Conservation (phyloP, 2,113 vertebrate genomes). For the Sporophila hypoxantha region DNA sequence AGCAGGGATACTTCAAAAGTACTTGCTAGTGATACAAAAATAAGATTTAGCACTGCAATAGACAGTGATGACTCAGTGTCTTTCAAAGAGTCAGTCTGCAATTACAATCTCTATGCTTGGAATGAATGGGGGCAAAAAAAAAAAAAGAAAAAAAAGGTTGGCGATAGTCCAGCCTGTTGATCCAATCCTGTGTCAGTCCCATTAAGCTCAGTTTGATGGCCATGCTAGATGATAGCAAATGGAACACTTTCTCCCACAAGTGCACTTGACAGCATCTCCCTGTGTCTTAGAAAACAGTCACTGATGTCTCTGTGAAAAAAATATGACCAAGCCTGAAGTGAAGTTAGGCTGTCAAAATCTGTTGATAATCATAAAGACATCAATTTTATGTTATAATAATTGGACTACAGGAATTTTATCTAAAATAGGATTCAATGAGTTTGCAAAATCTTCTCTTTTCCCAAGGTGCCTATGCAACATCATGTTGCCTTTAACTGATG, state of each 20-base stretch:
- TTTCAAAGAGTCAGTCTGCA: slow-evolving; percentile 4
- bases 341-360: not conserved
- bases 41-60: not conserved
- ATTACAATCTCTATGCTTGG: not conserved
- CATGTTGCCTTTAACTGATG: not conserved
- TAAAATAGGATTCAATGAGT: not conserved
- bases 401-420: not conserved
- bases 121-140: slow-evolving; percentile 16
- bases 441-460: not conserved
- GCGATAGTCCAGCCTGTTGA: not conserved
- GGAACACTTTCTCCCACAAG: not conserved
- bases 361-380: not conserved
- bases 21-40: not conserved
- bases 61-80: slow-evolving; percentile 17
- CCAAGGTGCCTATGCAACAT: not conserved
- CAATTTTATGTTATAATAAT: not conserved
- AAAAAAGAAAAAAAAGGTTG: not conserved
- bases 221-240: not conserved
- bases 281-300: not conserved
- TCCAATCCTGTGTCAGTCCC: not conserved
- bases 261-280: not conserved
- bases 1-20: not conserved
- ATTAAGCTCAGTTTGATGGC: not conserved
- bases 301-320: not conserved
- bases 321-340: not conserved